Conservation (phyloP, 1,140 invertebrate species). For the Monomorium pharaonis region DNA sequence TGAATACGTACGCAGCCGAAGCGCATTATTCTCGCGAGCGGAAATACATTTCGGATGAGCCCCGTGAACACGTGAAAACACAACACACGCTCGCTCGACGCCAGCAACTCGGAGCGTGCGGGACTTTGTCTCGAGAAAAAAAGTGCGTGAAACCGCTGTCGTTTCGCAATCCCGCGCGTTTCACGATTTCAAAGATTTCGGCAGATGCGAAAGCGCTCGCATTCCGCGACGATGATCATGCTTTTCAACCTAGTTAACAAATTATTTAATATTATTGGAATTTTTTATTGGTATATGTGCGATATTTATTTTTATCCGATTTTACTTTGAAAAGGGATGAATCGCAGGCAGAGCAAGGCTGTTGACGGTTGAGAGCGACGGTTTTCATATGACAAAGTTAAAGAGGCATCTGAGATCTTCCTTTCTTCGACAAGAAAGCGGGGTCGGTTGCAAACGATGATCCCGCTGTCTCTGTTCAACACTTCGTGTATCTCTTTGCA, state of each 20-base stretch:
- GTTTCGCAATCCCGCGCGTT: no score
- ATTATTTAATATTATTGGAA: background rate
- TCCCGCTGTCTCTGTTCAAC: conserved; percentile 27
- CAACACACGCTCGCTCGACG: no score
- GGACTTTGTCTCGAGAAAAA: no score
- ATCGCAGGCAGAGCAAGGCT: background rate
- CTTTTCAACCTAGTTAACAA: background rate
- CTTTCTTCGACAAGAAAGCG: conserved; percentile 50
- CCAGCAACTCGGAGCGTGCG: no score
- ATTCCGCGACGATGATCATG: no score
- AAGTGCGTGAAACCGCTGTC: no score
- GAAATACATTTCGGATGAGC: no score
- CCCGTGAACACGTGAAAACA: no score
- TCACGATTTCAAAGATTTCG: no score
- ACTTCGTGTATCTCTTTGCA: conserved; percentile 17
- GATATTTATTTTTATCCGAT: background rate
- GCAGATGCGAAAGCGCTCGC: no score
- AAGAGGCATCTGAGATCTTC: conserved; percentile 53
- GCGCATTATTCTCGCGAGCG: no score
- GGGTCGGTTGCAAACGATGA: conserved; percentile 17
- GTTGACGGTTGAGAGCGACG: background rate
- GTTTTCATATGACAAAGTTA: conserved; percentile 54
- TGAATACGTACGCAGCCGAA: no score
- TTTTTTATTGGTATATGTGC: background rate
- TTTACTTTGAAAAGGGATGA: conserved; percentile 12